A percentile compares a stretch with the other conserved stretches of the same genome.
Conservation (phyloP, 2,888 invertebrate genomes). For the Aporophyla nigra region DNA sequence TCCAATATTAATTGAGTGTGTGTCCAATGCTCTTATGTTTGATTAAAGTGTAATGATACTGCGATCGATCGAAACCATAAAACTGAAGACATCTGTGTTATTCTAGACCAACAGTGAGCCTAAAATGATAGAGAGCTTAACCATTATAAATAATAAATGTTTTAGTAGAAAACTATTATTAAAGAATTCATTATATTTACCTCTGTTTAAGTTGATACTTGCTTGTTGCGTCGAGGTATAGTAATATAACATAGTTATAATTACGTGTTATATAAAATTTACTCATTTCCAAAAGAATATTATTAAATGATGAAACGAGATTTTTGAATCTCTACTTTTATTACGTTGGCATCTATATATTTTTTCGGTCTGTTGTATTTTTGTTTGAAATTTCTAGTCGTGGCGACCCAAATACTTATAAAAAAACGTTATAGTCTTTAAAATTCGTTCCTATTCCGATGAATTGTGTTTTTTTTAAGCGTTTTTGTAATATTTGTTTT, state of each 20-base stretch:
- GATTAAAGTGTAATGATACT: conserved; percentile 13
- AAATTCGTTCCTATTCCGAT: conserved; percentile 84
- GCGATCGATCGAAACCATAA: conserved; percentile 48
- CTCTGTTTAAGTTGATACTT: conserved; percentile 88
- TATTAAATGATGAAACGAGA: conserved; percentile 62
- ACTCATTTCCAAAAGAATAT: conserved; percentile 73
- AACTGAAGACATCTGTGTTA: conserved; percentile 81
- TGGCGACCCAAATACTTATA: conserved; percentile 85
- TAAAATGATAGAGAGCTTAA: conserved; percentile 90
- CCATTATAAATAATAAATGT: conserved; percentile 86
- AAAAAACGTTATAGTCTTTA: conserved; percentile 79
- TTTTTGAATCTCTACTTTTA: conserved; percentile 78
- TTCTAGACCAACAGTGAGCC: conserved; percentile 86
- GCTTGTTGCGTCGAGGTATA: conserved; percentile 86
- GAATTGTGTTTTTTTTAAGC: conserved; percentile 71
- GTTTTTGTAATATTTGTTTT: conserved; percentile 72
- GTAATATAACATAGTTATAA: conserved; percentile 84
- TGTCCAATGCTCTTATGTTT: conserved; percentile 47
- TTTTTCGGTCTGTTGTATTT: conserved; percentile 77
- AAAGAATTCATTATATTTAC: conserved; percentile 88
- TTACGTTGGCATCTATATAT: conserved; percentile 76
- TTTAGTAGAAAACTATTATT: conserved; percentile 87
- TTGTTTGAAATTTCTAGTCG: conserved; percentile 87
- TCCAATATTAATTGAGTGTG: conserved; percentile 68
- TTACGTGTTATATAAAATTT: conserved; percentile 76